Base-by-base conservation (phyloP, 2,797 vertebrate genomes). In the Trachops cirrhosus region DNA sequence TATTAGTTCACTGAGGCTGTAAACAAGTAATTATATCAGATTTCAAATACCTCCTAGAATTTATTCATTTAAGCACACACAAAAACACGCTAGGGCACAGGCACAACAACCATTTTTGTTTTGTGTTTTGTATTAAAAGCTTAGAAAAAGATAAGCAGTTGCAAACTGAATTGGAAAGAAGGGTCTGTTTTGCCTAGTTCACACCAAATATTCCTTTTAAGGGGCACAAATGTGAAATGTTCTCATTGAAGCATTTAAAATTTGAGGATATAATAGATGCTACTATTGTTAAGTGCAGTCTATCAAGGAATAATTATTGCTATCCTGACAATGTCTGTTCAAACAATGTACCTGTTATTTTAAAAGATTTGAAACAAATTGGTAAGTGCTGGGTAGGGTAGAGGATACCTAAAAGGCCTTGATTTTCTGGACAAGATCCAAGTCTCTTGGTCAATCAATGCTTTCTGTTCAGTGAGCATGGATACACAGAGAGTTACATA, bases 1-100 rank as follows among this genome's bases (percentile, higher is more conserved):
- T 19, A 94, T 57, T 98, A 70, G 78, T 79, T 98, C 93, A 95
- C 93, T 97, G 86, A 97, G 94, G 97, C 84, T 94, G 79, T 89
- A 97, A 98, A 94, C 71, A 97, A 96, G 59, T 96, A 98, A 98
- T 96, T 97, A 77, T 8, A 79, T 67, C 12, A 80, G 32, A 92
- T 90, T 93, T 34, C 29, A 82, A 68, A 78, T 14, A 6, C 48
- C 48, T 86, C 44, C 48, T 71, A 62, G 48, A 91, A 59, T 21
- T 57, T 4, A 87, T 77, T 94, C 9, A 39, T 89, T 95, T 68
- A 88, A 86, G 34, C 41, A 64, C 1, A 75, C 8, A 90, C 24
- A 92, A 48, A 86, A 79, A 70, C 67, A 59, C 14, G 26, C 39
- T 19, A 82, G 46, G 29, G 8, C 4, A 59, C 0, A 50, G 32